Percentiles rank a stretch among this genome's conserved stretches.
phyloP scores from a whole-genome alignment of 2,797 vertebrate genomes.

The Arremon brunneinucha region DNA sequence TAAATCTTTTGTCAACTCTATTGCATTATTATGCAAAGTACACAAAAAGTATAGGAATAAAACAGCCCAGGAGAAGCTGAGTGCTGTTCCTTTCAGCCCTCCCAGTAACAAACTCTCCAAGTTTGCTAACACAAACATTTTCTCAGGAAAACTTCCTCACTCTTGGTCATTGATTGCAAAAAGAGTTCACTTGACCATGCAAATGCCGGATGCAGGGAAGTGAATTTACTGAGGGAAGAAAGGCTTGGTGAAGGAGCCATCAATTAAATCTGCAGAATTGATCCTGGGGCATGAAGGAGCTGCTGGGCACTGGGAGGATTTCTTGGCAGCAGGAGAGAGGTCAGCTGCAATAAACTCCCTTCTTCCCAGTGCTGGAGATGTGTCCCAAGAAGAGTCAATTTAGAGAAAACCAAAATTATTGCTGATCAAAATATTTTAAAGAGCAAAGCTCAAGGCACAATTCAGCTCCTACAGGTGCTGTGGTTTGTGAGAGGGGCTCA shows the following conservation, averaged over 20 bases:
- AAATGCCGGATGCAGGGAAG: background rate
- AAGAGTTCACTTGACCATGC: constrained; percentile 34
- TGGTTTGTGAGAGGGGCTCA: background rate
- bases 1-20: constrained; percentile 69
- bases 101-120: constrained; percentile 23
- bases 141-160: constrained; percentile 27
- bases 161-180: background rate
- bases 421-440: rapidly evolving
- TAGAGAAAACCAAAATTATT: background rate
- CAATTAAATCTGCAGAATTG: constrained; percentile 13
- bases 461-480: background rate
- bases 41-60: constrained; percentile 48
- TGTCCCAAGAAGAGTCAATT: rapidly evolving
- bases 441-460: background rate
- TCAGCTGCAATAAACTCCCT: background rate
- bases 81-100: constrained; percentile 8
- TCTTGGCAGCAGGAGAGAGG: background rate
- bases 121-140: constrained; percentile 49
- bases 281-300: background rate
- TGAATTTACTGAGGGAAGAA: constrained; percentile 28
- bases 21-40: constrained; percentile 71
- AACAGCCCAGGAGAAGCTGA: background rate
- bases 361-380: rapidly evolving
- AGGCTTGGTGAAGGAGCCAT: constrained; percentile 24
- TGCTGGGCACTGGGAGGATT: background rate